Percentiles rank a stretch among this genome's conserved stretches.
Evolutionary conservation across 2,113 vertebrate species (phyloP).

Genomic region (Lanius collurio): DNA sequence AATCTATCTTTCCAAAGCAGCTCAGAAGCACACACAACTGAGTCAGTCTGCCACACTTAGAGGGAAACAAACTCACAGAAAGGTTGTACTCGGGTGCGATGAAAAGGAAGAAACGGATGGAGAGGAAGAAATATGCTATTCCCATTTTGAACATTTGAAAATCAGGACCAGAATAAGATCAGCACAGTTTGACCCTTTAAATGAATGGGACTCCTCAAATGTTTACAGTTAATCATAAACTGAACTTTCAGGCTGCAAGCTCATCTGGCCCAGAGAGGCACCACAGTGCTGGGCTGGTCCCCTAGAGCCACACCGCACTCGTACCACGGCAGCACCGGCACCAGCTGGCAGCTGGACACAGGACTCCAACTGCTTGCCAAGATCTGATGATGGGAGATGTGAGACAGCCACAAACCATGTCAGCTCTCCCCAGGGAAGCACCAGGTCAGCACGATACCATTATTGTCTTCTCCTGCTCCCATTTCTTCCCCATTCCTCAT

Average conservation of each 20-base stretch:
- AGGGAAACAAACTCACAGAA: not conserved
- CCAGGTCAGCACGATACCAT: not conserved
- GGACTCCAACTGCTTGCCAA: not conserved
- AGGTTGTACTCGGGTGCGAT: not conserved
- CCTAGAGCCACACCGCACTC: no score
- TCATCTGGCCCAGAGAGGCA: not conserved
- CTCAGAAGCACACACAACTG: not conserved
- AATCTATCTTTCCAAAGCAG: not conserved
- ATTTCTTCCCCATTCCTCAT: slow-evolving; percentile 55
- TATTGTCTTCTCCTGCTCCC: slow-evolving; percentile 28
- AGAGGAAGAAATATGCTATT: not conserved
- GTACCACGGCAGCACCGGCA: not conserved
- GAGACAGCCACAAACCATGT: not conserved
- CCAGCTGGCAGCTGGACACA: not conserved
- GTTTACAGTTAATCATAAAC: not conserved
- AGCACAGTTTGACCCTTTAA: not conserved
- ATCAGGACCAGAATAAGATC: not conserved
- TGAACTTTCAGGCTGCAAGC: not conserved
- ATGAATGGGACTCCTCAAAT: not conserved
- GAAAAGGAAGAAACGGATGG: not conserved
- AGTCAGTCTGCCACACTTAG: not conserved
- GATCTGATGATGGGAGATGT: accelerated
- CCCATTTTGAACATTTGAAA: not conserved
- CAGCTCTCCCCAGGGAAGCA: not conserved
- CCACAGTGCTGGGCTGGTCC: not conserved